A percentile compares a stretch with the other conserved stretches of the same genome.
These are phyloP conservation scores for Pseudorasbora parva DNA, from an alignment of 2,113 vertebrate genomes.

Conservation along the genomic window DNA sequence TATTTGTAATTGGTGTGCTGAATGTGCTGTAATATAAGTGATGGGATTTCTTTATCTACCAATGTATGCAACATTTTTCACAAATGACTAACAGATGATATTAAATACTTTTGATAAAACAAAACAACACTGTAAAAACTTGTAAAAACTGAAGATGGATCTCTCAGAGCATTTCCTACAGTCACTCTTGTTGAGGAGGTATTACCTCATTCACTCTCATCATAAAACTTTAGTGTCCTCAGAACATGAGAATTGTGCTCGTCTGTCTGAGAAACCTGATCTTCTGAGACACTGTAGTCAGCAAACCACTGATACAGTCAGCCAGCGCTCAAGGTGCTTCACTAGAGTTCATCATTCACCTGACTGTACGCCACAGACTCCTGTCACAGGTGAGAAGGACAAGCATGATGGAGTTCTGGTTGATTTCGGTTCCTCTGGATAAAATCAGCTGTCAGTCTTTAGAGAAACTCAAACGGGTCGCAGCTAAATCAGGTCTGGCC, in stretches of 20 bases:
- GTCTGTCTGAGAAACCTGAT: constrained; percentile 49
- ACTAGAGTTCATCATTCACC: neutral
- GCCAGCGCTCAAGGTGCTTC: neutral
- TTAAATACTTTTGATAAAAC: too few relatives aligned
- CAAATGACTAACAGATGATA: neutral
- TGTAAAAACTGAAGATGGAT: too few relatives aligned
- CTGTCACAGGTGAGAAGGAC: constrained; percentile 43
- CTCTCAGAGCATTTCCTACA: neutral
- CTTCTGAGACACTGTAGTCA: constrained; percentile 44
- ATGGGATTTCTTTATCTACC: neutral
- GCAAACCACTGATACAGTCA: constrained; percentile 34
- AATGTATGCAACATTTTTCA: neutral
- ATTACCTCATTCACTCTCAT: constrained; percentile 25
- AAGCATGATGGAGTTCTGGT: constrained; percentile 89
- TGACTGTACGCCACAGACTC: neutral
- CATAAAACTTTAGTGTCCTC: constrained; percentile 23
- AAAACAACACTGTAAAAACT: too few relatives aligned
- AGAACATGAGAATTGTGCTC: constrained; percentile 33
- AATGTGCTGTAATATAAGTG: neutral
- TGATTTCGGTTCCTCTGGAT: constrained; percentile 92
- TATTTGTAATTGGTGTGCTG: neutral
- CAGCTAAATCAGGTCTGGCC: constrained; percentile 84
- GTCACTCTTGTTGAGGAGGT: neutral
- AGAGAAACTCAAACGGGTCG: constrained; percentile 85
- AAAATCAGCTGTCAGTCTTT: constrained; percentile 84